Conservation (phyloP, 2,797 vertebrate species). For the Labeo calbasu region DNA sequence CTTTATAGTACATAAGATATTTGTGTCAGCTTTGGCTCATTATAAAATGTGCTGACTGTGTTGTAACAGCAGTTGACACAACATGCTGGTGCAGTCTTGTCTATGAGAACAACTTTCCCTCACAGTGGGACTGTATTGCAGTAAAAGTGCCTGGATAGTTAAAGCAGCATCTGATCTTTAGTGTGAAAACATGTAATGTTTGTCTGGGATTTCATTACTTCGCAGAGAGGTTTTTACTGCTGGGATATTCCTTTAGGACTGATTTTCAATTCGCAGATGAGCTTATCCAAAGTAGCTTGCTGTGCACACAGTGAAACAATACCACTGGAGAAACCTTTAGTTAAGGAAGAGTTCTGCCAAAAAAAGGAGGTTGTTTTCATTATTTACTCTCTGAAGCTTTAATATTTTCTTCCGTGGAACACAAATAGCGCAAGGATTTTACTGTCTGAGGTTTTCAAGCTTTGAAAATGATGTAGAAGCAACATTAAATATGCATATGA, state of each 20-base stretch:
- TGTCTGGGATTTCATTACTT: background rate
- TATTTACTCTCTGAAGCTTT: background rate
- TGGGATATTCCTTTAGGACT: background rate
- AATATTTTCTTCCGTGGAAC: background rate
- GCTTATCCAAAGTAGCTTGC: background rate
- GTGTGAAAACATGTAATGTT: background rate
- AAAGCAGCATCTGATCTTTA: conserved; percentile 1
- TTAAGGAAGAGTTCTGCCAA: background rate
- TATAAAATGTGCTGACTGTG: conserved; percentile 19
- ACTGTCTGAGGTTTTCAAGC: background rate
- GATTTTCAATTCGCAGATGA: background rate
- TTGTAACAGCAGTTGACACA: conserved; percentile 4
- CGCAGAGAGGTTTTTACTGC: background rate
- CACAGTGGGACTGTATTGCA: background rate
- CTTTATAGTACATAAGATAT: background rate
- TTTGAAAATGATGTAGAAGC: background rate
- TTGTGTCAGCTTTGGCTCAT: background rate
- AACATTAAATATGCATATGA: background rate
- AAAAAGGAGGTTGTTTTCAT: background rate
- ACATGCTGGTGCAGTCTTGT: background rate
- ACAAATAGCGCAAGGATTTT: background rate
- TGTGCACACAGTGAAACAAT: background rate
- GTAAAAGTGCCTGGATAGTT: background rate
- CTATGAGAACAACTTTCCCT: background rate
- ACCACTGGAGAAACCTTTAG: background rate